Evolutionary conservation across 2,797 vertebrate species (phyloP).

Genomic region (Gymnoscopelus braueri): DNA sequence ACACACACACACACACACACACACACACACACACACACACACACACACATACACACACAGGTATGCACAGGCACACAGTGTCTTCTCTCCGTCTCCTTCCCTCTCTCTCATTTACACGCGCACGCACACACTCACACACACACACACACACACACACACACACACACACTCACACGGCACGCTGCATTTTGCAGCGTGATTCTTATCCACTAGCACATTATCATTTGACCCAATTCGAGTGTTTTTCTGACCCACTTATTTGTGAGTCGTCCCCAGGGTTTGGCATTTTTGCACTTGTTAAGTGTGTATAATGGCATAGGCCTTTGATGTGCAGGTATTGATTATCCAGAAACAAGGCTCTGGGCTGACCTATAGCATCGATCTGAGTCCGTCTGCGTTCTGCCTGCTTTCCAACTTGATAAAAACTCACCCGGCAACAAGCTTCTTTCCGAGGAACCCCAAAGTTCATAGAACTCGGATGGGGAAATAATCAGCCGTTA

Average conservation of each 20-base stretch:
- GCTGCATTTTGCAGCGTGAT: constrained; percentile 40
- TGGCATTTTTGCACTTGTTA: constrained; percentile 76
- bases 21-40: not conserved
- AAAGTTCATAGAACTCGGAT: constrained; percentile 22
- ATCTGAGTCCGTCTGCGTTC: constrained; percentile 67
- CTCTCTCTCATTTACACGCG: no score
- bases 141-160: not conserved
- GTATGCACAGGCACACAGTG: not conserved
- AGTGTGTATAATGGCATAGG: constrained; percentile 70
- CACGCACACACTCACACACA: not conserved
- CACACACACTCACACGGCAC: constrained; percentile 15
- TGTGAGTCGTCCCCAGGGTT: constrained; percentile 67
- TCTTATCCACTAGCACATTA: constrained; percentile 60
- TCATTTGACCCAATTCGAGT: constrained; percentile 77
- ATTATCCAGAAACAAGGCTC: constrained; percentile 77
- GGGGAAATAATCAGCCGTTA: constrained; percentile 32
- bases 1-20: not conserved
- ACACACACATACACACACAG: not conserved
- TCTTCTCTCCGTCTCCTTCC: not conserved
- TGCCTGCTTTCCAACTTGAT: constrained; percentile 57
- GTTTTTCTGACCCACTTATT: constrained; percentile 79
- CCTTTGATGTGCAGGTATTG: constrained; percentile 78
- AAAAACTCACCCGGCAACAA: constrained; percentile 65
- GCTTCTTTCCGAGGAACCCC: constrained; percentile 34
- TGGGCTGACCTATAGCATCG: constrained; percentile 78